These are phyloP conservation scores for Ceratitis capitata DNA, from an alignment of 1,140 invertebrate genomes.

Conservation along the genomic window DNA sequence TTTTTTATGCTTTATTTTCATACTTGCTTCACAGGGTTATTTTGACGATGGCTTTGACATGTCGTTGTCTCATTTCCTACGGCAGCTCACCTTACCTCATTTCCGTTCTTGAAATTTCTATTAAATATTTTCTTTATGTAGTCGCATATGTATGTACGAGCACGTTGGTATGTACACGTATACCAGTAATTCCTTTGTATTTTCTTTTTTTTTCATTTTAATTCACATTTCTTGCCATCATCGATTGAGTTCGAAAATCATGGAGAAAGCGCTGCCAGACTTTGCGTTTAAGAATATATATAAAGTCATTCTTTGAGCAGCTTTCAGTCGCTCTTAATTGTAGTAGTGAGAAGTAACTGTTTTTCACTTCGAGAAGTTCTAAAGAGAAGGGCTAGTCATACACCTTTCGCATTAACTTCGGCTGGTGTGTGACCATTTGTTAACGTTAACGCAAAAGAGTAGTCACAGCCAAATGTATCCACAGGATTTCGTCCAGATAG, in stretches of 20 bases:
- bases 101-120: not conserved
- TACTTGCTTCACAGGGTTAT: not conserved
- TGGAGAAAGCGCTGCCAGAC: no score
- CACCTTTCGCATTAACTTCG: no score
- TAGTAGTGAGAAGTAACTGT: no score
- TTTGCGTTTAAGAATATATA: no score
- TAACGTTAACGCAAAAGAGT: no score
- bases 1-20: not conserved
- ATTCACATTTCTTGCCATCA: not conserved
- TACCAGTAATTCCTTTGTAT: not conserved
- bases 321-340: no score
- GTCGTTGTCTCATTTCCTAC: conserved; percentile 11
- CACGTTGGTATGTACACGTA: not conserved
- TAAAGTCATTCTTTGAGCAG: no score
- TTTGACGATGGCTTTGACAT: not conserved
- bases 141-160: not conserved
- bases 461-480: no score
- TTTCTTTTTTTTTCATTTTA: not conserved
- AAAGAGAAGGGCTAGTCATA: no score
- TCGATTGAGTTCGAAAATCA: not conserved
- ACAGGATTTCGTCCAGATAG: no score
- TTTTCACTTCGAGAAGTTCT: no score
- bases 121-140: not conserved
- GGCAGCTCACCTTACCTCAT: conserved; percentile 5
- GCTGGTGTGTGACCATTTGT: no score